Base-by-base conservation (phyloP, 2,888 invertebrate genomes). In the Micropterix aruncella region DNA sequence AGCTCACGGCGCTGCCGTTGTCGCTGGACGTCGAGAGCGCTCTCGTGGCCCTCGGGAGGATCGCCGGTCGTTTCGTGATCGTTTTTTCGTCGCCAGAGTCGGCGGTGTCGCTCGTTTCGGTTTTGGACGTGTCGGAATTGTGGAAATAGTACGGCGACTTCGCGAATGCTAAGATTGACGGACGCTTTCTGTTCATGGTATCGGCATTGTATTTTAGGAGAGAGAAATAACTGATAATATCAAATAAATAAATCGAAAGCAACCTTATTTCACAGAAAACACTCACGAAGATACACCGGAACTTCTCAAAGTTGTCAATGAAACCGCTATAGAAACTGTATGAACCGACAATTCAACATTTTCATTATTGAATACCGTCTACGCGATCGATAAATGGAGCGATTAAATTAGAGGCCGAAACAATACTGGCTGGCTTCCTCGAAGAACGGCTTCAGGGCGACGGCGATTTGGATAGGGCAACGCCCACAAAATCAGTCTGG, bases 81-180 rank as follows among this genome's bases (percentile, higher is more conserved):
- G 55, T 61, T 56, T 67, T 69, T 46, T 64, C 65, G 27, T 57
- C 56, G 3, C 69, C 70, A 3, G 70, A 68, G 52, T 66, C 60
- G 15, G 56, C 56, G 46, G 65, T 69, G 41, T 67, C 67, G 47
- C 67, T 68, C 1, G 70, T 62, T 54, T 71, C 71, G 4, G 70
- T 70, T 3, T 63, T 65, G 15, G 71, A 70, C 9, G 64, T 62
- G 43, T 70, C 70, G 3, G 70, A 70, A 41, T 62, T 62, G 19
- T 45, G 46, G 27, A 49, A 46, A 16, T 27, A 27, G 27, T 44
- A 38, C 7, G 48, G 48, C 3, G 50, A 49, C 16, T 43, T 37
- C 43, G 36, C 40, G 41, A 18, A 37, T 5, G 9, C 9, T 7
- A 37, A 36, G 17, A 4, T 17, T 37, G 37, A 14, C 16, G 2